Base-by-base conservation (phyloP, 2,797 vertebrate species). In the Anguilla anguilla region DNA sequence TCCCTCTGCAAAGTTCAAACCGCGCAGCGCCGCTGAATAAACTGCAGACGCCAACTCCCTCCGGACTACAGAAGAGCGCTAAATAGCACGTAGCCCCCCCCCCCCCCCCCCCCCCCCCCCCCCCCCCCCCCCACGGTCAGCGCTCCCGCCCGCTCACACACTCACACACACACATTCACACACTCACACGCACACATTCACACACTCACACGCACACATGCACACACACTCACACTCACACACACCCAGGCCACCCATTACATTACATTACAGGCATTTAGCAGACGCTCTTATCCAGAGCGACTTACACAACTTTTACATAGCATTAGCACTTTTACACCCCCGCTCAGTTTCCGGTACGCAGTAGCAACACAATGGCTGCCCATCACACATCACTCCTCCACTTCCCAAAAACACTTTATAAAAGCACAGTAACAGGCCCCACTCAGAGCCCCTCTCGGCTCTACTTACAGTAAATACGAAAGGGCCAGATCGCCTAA, bases 1-100 rank as follows among this genome's bases (percentile, higher is more conserved):
- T 67, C n/a, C 9, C 17, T n/a, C 61, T 86, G 86, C 69, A 57
- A 86, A 86, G 49, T 67, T 86, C 69, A 86, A 22, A 35, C 49
- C 35, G 51, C 53, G 31, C 49, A 86, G 22, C 49, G 55, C 43
- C 39, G 31, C 82, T 25, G 43, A 83, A 64, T 53, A 82, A 49
- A 83, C 17, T 43, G 35, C 55, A 59, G 31, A 43, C 51, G 43
- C 35, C 10, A 31, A 15, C 1, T 22, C 61, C 22, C 39, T 67
- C 9, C 49, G 4, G 49, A 51, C 49, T 51, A 51, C 49, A 51
- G 49, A 51, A 51, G 49, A 49, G 46, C 46, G 46, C 6, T 49
- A 49, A 49, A 51, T 51, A n/a, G n/a, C n/a, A n/a, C n/a, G n/a
- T n/a, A n/a, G n/a, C n/a, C 51, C 51, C 51, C 51, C 49, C 49